phyloP scores from a whole-genome alignment of 2,888 invertebrate species.

The Drosophila prolongata region DNA sequence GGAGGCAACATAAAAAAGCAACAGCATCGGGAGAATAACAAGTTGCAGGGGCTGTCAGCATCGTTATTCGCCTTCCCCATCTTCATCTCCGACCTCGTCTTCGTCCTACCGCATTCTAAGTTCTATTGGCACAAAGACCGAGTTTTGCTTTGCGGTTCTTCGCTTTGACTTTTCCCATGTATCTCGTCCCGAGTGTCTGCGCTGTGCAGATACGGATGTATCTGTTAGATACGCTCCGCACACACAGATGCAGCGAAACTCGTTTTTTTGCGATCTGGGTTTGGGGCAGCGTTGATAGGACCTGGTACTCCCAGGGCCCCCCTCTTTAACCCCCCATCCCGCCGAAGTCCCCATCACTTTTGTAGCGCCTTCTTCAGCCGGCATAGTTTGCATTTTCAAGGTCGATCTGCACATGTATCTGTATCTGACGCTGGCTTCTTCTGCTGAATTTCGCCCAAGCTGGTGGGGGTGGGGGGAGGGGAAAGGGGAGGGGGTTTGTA shows the following conservation, averaged over 20 bases:
- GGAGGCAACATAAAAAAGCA: conserved; percentile 17
- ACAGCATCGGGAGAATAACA: conserved; percentile 20
- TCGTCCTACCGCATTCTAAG: conserved; percentile 77
- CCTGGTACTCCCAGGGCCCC: conserved; percentile 21
- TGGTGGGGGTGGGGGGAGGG: conserved; percentile 22
- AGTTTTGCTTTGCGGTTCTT: conserved; percentile 69
- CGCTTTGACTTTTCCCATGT: conserved; percentile 50
- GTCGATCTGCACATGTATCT: conserved; percentile 46
- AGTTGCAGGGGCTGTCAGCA: conserved; percentile 24
- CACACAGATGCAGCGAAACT: conserved; percentile 69
- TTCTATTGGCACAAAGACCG: conserved; percentile 82
- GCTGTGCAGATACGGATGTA: conserved; percentile 47
- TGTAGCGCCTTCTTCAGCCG: conserved; percentile 67
- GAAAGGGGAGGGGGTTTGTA: too few species aligned
- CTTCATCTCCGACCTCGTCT: conserved; percentile 7
- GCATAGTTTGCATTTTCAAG: conserved; percentile 80
- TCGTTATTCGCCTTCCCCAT: conserved; percentile 8
- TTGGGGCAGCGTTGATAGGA: conserved; percentile 28
- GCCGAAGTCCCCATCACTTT: not conserved
- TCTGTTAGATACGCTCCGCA: conserved; percentile 65
- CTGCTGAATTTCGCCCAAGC: conserved; percentile 57
- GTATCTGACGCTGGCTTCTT: conserved; percentile 28
- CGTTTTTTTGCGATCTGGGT: conserved; percentile 58
- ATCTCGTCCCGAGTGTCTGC: conserved; percentile 13
- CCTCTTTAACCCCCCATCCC: not conserved